Evolutionary conservation across 2,888 invertebrate species (phyloP), one percentile per base, ranked within the genome.

Genomic region (Luperina nickerlii): DNA sequence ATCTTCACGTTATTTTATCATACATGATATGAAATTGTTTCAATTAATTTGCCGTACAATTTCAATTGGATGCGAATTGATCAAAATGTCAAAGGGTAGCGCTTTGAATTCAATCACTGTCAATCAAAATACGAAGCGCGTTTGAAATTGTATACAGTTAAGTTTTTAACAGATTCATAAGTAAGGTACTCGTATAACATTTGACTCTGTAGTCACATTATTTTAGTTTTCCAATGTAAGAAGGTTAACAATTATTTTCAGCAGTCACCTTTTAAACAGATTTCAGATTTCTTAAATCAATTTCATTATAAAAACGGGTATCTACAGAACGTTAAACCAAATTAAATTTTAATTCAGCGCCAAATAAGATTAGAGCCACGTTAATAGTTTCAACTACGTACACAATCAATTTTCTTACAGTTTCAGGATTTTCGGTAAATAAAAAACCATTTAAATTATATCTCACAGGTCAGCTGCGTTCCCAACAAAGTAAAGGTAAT

Each of bases 371-470:
- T 24, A 80, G 8, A 62, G 9, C 60, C 5, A 45, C 32, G n/a
- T n/a, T 20, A 32, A 45, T 6, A 15, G 51, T 20, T 65, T 51
- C n/a, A 51, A 45, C 24, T 42, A n/a, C n/a, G 20, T 65, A 70
- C 13, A 38, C 9, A 63, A n/a, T 38, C 1, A 62, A 42, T 60
- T 32, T 45, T 7, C 18, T 67, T 62, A 32, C 27, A 45, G 32
- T 68, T 80, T 57, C 27, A 48, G 32, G 20, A 57, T 67, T 68
- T 42, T 15, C 24, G 54, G 24, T 27, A 54, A 81, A 85, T 54
- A 65, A 27, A 85, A 45, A 69, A 48, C 27, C 54, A 69, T 51
- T 84, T 54, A 27, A 79, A 62, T 81, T 62, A 38, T 79, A 62
- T 48, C 38, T 78, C 60, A 8, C 51, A 62, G 45, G 79, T 84